Evolutionary conservation across 1,140 invertebrate species (phyloP).

Genomic region (Andricus grossulariae): DNA sequence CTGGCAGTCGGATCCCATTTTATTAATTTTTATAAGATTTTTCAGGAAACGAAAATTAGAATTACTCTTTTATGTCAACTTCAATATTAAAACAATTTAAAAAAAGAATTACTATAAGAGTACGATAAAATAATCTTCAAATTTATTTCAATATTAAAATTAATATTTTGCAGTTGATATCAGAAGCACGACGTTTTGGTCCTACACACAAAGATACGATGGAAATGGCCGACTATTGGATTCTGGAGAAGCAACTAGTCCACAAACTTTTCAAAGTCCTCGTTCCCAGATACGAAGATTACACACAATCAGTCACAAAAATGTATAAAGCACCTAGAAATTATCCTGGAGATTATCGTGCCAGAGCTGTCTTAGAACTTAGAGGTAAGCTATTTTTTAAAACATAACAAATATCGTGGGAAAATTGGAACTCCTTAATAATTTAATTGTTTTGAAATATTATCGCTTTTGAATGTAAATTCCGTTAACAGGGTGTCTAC

Average conservation of each 20-base stretch:
- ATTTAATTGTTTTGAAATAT: neutral
- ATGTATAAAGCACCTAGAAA: constrained; percentile 82
- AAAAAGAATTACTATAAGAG: too few relatives aligned
- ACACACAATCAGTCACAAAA: constrained; percentile 83
- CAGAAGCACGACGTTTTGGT: constrained; percentile 91
- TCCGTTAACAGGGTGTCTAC: too few relatives aligned
- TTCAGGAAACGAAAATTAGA: constrained; percentile 13
- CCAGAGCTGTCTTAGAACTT: constrained; percentile 85
- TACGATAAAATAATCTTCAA: neutral
- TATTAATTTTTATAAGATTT: constrained; percentile 5
- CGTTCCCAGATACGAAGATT: constrained; percentile 87
- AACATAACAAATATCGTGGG: neutral
- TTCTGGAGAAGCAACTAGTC: constrained; percentile 91
- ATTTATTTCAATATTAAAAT: neutral
- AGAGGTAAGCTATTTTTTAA: constrained; percentile 76
- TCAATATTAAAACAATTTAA: too few relatives aligned
- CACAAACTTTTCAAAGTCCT: constrained; percentile 96
- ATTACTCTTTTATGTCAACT: constrained; percentile 24
- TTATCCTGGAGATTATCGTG: constrained; percentile 75
- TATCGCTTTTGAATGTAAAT: too few relatives aligned
- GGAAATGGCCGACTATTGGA: constrained; percentile 92
- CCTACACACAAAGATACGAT: constrained; percentile 90
- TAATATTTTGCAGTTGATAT: constrained; percentile 86
- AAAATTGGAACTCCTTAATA: neutral
- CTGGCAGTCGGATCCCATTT: neutral